Evolutionary conservation across 1,140 invertebrate genomes (phyloP).

Genomic region (Aleiodes sp.): DNA sequence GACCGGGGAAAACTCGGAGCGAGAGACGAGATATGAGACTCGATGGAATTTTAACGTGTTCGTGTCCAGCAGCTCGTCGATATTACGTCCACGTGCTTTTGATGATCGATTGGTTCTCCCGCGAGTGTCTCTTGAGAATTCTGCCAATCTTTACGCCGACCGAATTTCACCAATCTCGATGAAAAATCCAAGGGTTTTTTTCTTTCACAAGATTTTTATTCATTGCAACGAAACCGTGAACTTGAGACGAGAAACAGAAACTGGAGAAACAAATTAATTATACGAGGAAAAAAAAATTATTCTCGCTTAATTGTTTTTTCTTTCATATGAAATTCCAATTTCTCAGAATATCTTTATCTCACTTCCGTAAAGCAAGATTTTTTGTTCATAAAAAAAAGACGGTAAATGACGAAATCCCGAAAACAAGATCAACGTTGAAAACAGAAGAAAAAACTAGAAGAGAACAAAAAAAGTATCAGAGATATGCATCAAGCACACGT

Average conservation of each 20-base stretch:
- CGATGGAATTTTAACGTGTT: slow-evolving; percentile 36
- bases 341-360: no score
- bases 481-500: slow-evolving; percentile 31
- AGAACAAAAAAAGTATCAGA: slow-evolving; percentile 4
- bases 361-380: no score
- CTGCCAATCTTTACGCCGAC: slow-evolving; percentile 36
- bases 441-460: slow-evolving; percentile 18
- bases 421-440: background rate
- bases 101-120: slow-evolving; percentile 34
- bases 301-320: no score
- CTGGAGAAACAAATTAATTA: no score
- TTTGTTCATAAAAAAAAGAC: no score
- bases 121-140: slow-evolving; percentile 27
- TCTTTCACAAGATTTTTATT: slow-evolving; percentile 5
- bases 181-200: slow-evolving; percentile 21
- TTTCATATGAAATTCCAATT: no score
- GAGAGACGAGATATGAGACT: slow-evolving; percentile 29
- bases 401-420: no score
- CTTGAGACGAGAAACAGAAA: no score
- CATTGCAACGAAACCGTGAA: background rate
- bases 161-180: slow-evolving; percentile 38
- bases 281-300: no score
- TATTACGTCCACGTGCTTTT: slow-evolving; percentile 38
- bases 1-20: slow-evolving; percentile 26
- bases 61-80: slow-evolving; percentile 29